These are phyloP conservation scores for Autographa gamma DNA, from an alignment of 2,888 invertebrate genomes.

Conservation along the genomic window DNA sequence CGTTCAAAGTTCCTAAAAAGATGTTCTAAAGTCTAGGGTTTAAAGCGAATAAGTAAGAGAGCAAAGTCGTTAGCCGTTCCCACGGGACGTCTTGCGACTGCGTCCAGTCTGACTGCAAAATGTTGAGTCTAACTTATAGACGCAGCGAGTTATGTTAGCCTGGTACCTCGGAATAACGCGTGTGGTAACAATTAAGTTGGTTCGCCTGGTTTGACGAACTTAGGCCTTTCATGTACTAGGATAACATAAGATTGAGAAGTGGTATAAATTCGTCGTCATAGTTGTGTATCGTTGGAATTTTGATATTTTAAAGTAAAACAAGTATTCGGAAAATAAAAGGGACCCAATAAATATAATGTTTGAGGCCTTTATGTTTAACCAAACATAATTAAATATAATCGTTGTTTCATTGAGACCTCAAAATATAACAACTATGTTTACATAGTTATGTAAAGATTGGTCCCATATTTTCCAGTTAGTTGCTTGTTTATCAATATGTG, in stretches of 20 bases:
- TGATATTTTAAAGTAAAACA: no score
- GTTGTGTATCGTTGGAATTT: no score
- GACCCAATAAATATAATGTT: no score
- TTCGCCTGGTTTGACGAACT: not conserved
- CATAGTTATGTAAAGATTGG: no score
- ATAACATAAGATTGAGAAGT: not conserved
- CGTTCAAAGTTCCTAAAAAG: constrained; percentile 46
- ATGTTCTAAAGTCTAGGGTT: constrained; percentile 29
- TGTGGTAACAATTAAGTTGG: not conserved
- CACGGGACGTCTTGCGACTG: constrained; percentile 30
- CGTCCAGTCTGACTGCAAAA: constrained; percentile 22
- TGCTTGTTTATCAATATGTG: no score
- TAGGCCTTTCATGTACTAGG: not conserved
- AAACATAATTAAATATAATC: no score
- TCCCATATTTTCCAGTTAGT: no score
- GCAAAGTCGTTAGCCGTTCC: constrained; percentile 45
- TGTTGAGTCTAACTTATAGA: constrained; percentile 21
- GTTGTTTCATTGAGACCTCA: no score
- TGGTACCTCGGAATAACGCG: constrained; percentile 7
- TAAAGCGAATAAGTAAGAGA: constrained; percentile 34
- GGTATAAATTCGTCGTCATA: no score
- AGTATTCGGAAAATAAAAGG: no score
- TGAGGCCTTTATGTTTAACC: no score
- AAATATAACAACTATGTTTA: no score
- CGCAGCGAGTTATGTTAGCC: constrained; percentile 9